These are phyloP conservation scores for Myotis planiceps DNA, from an alignment of 2,797 vertebrate species.

Conservation along the genomic window DNA sequence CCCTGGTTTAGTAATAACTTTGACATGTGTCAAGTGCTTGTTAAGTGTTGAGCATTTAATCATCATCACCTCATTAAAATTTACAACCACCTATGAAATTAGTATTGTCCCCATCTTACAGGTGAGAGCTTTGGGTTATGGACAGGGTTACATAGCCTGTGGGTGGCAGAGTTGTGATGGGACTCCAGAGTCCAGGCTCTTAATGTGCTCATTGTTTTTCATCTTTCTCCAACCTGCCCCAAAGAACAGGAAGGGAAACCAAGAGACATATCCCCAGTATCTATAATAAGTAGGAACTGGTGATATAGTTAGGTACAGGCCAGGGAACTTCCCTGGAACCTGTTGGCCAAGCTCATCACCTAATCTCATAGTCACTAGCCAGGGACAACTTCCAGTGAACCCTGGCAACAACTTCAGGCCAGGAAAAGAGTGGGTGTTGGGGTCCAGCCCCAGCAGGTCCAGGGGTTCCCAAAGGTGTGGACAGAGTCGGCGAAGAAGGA, in stretches of 20 bases:
- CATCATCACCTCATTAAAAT: background rate
- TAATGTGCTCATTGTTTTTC: background rate
- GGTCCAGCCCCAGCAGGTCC: too few relatives aligned
- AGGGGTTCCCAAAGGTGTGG: too few relatives aligned
- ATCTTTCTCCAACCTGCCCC: background rate
- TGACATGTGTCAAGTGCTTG: background rate
- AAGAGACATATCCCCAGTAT: background rate
- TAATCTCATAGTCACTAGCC: background rate
- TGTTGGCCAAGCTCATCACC: background rate
- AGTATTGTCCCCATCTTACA: background rate
- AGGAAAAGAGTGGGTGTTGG: background rate
- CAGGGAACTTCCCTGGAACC: background rate
- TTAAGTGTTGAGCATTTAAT: background rate
- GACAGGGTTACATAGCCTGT: background rate
- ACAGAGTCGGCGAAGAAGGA: too few relatives aligned
- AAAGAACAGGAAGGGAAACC: background rate
- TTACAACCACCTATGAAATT: background rate
- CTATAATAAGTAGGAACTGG: background rate
- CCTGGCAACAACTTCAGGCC: background rate
- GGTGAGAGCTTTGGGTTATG: background rate
- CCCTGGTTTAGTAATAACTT: background rate
- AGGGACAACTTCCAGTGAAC: background rate
- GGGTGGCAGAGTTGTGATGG: background rate
- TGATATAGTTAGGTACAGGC: background rate
- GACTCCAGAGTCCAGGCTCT: background rate